These are phyloP conservation scores for Pygoscelis antarcticus DNA, from an alignment of 2,113 vertebrate species.

Conservation along the genomic window DNA sequence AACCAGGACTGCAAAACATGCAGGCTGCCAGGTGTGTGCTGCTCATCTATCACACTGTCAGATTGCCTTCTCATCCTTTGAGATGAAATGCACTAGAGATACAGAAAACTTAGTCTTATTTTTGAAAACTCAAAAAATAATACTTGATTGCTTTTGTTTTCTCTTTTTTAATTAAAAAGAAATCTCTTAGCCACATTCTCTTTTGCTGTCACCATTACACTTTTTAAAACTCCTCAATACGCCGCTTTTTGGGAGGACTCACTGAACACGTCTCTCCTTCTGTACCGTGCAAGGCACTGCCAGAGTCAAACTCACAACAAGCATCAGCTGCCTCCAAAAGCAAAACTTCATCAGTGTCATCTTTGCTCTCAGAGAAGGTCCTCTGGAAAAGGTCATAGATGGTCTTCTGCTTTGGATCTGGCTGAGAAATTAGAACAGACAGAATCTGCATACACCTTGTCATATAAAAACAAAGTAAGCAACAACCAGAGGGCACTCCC, in stretches of 20 bases:
- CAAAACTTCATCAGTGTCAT: constrained; percentile 71
- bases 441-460: background rate
- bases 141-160: background rate
- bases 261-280: background rate
- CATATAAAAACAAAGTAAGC: background rate
- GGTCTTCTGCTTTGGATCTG: constrained; percentile 82
- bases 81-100: background rate
- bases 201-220: background rate
- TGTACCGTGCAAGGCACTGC: background rate
- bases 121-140: constrained; percentile 8
- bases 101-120: background rate
- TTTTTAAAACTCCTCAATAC: constrained; percentile 54
- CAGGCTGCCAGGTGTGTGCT: background rate
- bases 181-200: background rate
- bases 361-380: constrained; percentile 75
- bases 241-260: constrained; percentile 69
- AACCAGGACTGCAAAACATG: background rate
- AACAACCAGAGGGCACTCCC: background rate
- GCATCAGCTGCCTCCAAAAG: constrained; percentile 76
- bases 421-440: constrained; percentile 3
- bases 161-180: background rate
- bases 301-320: constrained; percentile 69
- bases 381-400: constrained; percentile 88
- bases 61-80: background rate
- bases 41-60: background rate